Evolutionary conservation across 2,797 vertebrate species (phyloP).

Genomic region (Cryptoblepharus egeriae): DNA sequence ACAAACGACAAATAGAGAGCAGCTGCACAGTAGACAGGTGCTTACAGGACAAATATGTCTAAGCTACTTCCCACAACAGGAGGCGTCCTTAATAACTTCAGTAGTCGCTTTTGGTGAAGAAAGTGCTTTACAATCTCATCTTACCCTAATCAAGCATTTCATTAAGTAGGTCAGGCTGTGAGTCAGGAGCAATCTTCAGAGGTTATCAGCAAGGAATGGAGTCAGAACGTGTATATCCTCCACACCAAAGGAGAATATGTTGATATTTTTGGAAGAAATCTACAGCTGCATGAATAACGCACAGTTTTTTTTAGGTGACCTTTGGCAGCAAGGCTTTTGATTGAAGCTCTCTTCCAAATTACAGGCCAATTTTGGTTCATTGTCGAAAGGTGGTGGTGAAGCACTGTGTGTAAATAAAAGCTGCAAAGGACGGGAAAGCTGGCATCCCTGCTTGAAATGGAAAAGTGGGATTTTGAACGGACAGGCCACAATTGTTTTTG

Average conservation of each 20-base stretch:
- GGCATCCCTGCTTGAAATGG: background rate
- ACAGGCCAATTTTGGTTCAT: background rate
- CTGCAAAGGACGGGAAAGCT: slow-evolving; percentile 31
- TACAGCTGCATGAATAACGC: slow-evolving; percentile 16
- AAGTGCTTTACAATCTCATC: background rate
- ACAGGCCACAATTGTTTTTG: slow-evolving; percentile 54
- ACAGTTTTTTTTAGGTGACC: slow-evolving; percentile 35
- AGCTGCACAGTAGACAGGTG: background rate
- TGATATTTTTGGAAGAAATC: slow-evolving; percentile 38
- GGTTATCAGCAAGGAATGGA: background rate
- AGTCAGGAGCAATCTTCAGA: background rate
- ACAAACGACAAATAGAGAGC: background rate
- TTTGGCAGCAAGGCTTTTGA: background rate
- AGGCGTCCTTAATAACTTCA: background rate
- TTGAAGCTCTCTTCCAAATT: background rate
- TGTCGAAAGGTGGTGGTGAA: slow-evolving; percentile 44
- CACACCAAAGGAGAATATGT: background rate
- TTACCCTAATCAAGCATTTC: background rate
- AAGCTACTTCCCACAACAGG: background rate
- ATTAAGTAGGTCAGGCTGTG: background rate
- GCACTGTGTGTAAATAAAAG: background rate
- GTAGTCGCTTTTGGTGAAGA: background rate
- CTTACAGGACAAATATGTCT: background rate
- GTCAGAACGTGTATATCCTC: background rate
- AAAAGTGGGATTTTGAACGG: slow-evolving; percentile 25